Base-by-base conservation (phyloP, 2,113 vertebrate genomes). In the Capreolus pygargus region DNA sequence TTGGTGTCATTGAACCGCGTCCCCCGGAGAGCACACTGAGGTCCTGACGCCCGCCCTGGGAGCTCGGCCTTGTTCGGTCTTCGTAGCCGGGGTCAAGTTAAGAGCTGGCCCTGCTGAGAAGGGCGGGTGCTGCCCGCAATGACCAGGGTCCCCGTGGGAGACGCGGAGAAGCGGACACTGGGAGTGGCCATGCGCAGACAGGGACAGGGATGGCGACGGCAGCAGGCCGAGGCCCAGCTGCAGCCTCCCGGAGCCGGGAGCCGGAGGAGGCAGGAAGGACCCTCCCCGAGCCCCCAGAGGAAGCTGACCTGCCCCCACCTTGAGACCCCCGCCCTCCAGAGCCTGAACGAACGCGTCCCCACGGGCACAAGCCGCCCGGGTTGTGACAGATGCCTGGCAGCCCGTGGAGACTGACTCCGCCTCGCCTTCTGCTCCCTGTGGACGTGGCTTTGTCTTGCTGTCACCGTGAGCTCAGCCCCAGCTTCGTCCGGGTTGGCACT, bases 271-370 rank as follows among this genome's bases (percentile, higher is more conserved):
- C 14, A 21, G 36, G 27, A 28, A 11, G 33, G 15, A 1, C 2
- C 43, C 27, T 28, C 57, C 10, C 1, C 3, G 1, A 55, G n/a
- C 23, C 33, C 5, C 33, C 21, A 14, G 50, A 13, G 33, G 50
- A 33, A 82, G 28, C 50, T 1, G 50, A 33, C 50, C n/a, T 16
- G 52, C n/a, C 52, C n/a, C 4, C 23, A 27, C 13, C n/a, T 5
- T 50, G 50, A 50, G 64, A 43, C 11, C 13, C 25, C 45, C 0
- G 10, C 28, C 11, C 43, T 28, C 39, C 16, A 30, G 50, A n/a
- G 15, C 30, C 7, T 0, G 0, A 5, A 25, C 2, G 1, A 7
- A 0, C 12, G 11, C 3, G 0, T 3, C 0, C 3, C 33, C 1
- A 19, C 14, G 12, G 76, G 3, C 8, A 2, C 0, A 30, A 7